Base-by-base conservation (phyloP, 2,888 invertebrate genomes). In the Theretra japonica region DNA sequence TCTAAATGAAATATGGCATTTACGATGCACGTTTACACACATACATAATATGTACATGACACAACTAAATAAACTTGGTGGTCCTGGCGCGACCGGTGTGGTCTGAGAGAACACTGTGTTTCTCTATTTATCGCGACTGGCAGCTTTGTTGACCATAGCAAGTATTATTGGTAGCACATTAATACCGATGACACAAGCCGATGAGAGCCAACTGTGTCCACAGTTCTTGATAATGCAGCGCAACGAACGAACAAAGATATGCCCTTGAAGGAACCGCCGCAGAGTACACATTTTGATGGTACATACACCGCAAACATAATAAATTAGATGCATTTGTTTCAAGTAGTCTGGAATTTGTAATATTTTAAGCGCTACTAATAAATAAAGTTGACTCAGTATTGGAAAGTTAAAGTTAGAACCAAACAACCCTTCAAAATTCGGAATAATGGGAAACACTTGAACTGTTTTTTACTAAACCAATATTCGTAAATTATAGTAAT, bases 131-230 rank as follows among this genome's bases (percentile, higher is more conserved):
- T 89, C 89, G 85, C 85, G 86, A 87, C 87, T 87, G 86, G 86
- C 88, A 87, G 88, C 90, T 91, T 90, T 90, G 91, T 92, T 90
- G 88, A 89, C 88, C 86, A 86, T 88, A 85, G 86, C 87, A 87
- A 86, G 88, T 91, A 90, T 88, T 90, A 92, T 90, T 89, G 89
- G 88, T 90, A 82, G 87, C 84, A 92, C 91, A 92, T 92, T 92
- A 91, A 93, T 92, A 92, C 89, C 85, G 91, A 93, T 93, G 93
- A 93, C 92, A 94, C 90, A 91, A 89, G 88, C 87, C 89, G 89
- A 92, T 91, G 91, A 90, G 86, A 88, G 88, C 90, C 94, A 94
- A 89, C 93, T 94, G 94, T 94, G 90, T 94, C 91, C 83, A 94
- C 92, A 92, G 86, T 80, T 79, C 84, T 84, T 82, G 86, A 89